A percentile compares a stretch with the other conserved stretches of the same genome.
Conservation (phyloP, 30 jellyfish, hydroid and myxozoan species). For the Aurelia sp. region DNA sequence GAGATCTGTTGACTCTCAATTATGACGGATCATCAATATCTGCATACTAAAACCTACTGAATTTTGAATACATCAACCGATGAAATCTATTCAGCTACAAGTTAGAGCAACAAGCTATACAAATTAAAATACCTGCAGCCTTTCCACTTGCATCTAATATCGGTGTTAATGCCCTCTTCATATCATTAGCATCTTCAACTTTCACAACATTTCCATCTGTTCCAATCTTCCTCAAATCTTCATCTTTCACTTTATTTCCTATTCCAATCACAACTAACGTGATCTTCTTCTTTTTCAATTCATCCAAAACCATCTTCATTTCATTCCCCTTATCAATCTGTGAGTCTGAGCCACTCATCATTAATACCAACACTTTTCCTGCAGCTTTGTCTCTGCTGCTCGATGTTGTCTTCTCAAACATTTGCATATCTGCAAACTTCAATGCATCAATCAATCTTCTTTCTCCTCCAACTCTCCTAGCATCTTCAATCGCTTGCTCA, state of each 20-base stretch:
- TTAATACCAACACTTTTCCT: slow-evolving; percentile 52
- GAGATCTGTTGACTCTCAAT: no score
- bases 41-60: no score
- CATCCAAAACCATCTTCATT: slow-evolving; percentile 16
- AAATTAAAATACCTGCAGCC: slow-evolving; percentile 36
- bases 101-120: no score
- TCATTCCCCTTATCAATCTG: neutral
- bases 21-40: no score
- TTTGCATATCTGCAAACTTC: neutral
- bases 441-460: slow-evolving; percentile 36
- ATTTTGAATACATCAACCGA: no score
- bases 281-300: slow-evolving; percentile 2
- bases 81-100: no score
- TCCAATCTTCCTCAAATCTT: neutral
- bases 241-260: slow-evolving; percentile 34
- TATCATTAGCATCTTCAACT: slow-evolving; percentile 15
- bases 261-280: slow-evolving; percentile 28
- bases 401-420: slow-evolving; percentile 27
- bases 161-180: neutral
- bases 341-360: slow-evolving; percentile 25
- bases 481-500: slow-evolving; percentile 29
- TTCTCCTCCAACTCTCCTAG: slow-evolving; percentile 54
- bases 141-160: slow-evolving; percentile 12
- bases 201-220: slow-evolving; percentile 2
- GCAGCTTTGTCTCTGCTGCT: neutral